These are phyloP conservation scores for Nibea albiflora DNA, from an alignment of 2,113 vertebrate species.

Conservation along the genomic window DNA sequence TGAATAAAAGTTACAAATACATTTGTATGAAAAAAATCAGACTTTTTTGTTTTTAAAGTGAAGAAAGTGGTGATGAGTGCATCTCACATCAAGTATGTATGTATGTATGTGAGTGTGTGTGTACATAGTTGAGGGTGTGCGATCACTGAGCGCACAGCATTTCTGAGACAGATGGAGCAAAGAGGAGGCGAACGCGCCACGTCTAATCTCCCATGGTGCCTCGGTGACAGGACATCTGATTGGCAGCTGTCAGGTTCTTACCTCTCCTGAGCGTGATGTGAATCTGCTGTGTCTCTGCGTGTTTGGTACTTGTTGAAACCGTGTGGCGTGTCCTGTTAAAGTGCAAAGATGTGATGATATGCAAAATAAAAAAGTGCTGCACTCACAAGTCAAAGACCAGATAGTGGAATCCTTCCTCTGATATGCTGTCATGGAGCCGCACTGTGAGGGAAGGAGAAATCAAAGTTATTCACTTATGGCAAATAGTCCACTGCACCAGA, in stretches of 20 bases:
- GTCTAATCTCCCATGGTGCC: constrained; percentile 6
- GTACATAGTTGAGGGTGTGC: neutral
- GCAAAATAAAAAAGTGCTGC: neutral
- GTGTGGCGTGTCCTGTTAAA: neutral
- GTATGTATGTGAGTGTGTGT: too few relatives aligned
- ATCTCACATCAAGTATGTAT: too few relatives aligned
- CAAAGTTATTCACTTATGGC: neutral
- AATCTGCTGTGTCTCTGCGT: neutral
- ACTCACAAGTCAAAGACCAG: constrained; percentile 81
- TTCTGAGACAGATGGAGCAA: constrained; percentile 17
- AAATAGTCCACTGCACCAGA: neutral
- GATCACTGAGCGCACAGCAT: neutral
- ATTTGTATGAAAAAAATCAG: too few relatives aligned
- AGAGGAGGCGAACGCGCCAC: neutral
- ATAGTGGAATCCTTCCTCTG: constrained; percentile 81
- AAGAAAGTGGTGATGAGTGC: too few relatives aligned
- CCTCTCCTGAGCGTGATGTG: neutral
- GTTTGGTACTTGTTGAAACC: neutral
- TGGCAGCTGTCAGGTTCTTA: constrained; percentile 5
- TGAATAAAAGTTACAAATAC: too few relatives aligned
- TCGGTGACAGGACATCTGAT: neutral
- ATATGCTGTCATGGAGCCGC: constrained; percentile 80
- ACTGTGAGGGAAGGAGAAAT: constrained; percentile 50
- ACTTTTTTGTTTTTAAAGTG: too few relatives aligned
- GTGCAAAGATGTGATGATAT: neutral